Conservation (phyloP, 2,113 vertebrate genomes). For the Vicugna pacos region DNA sequence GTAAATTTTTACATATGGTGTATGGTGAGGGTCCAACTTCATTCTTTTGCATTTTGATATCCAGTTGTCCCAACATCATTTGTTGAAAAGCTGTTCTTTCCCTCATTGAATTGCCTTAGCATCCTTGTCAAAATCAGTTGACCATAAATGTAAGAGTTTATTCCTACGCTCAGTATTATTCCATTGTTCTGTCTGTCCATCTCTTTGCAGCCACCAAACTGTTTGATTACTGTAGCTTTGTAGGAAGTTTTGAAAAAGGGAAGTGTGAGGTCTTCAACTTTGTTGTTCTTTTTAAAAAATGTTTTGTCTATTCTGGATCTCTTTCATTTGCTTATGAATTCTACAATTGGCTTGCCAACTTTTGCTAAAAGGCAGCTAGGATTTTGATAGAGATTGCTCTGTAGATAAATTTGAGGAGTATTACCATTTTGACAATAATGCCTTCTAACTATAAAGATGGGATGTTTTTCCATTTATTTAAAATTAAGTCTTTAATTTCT, state of each 20-base stretch:
- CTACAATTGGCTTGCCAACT: not conserved
- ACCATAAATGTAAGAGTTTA: not conserved
- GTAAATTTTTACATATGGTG: not conserved
- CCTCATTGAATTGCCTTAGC: not conserved
- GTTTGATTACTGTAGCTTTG: not conserved
- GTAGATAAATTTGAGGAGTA: not conserved
- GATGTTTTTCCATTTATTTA: not conserved
- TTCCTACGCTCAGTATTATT: conserved; percentile 30
- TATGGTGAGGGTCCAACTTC: not conserved
- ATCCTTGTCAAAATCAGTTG: conserved; percentile 7
- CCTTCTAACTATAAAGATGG: not conserved
- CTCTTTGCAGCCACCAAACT: not conserved
- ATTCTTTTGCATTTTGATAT: not conserved
- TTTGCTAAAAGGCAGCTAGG: not conserved
- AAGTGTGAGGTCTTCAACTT: not conserved
- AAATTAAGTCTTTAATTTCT: not conserved
- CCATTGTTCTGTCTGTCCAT: not conserved
- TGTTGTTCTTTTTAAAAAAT: conserved; percentile 18
- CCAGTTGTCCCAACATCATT: not conserved
- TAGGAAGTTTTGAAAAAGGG: not conserved
- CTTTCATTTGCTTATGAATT: conserved; percentile 17
- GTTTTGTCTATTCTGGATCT: not conserved
- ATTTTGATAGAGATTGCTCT: not conserved
- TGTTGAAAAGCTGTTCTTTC: not conserved
- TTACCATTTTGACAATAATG: conserved; percentile 11